Evolutionary conservation across 53 echinoderm and acorn worm species (phyloP), one percentile per base, ranked within the genome.

Genomic region (Echinometra lucunter): DNA sequence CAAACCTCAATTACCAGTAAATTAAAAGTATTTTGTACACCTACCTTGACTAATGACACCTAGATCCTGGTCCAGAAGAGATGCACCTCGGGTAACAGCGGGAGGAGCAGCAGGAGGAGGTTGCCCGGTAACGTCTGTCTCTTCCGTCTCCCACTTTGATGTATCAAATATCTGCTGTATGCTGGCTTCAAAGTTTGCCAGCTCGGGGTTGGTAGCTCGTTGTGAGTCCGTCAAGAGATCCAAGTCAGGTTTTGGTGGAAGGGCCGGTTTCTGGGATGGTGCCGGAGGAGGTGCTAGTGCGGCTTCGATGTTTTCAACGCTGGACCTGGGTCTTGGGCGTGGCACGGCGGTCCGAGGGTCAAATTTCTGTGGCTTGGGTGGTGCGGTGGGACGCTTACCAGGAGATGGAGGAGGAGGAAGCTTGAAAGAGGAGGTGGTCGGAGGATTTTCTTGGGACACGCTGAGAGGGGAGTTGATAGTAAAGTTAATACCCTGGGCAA

Each of bases 371-470:
- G 96, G 95, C 42, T 96, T 96, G 7, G 97, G 96, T 23, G 94
- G 67, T 3, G 96, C 92, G 15, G 70, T 82, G 30, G 95, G 82
- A 27, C 94, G 94, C 75, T 94, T 96, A 3, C 96, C 96, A 28
- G 97, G 95, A 56, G 96, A 95, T 12, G 99, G 98, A 4, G 99
- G 99, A 38, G 99, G 99, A 17, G 99, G 99, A 19, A 99, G 94
- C 70, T 97, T 97, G 91, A 99, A 98, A 23, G 99, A 94, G 57
- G 97, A 89, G 19, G 96, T 88, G 66, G 58, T 63, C 6, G 15
- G 78, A 45, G 45, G 85, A 37, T 25, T 49, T 6, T 85, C 49
- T 15, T 12, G n/a, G 16, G 94, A 42, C 13, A 95, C 81, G 74
- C 94, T 88, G n/a, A 95, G 92, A 45, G 92, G 95, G 0, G 98